Base-by-base conservation (phyloP, 2,888 invertebrate species). In the Drosophila affinis region DNA sequence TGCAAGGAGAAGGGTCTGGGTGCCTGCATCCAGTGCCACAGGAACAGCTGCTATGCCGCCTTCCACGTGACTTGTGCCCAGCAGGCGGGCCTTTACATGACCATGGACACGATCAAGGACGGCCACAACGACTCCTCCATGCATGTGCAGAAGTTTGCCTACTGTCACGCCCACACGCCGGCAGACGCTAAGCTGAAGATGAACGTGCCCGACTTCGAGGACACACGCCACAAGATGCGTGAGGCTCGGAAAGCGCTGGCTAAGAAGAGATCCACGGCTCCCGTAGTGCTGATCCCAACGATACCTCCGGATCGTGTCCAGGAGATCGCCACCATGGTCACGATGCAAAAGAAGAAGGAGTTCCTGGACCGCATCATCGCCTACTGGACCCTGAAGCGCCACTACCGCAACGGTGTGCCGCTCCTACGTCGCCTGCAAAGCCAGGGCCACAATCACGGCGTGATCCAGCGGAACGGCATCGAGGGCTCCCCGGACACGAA, bases 1-100 rank as follows among this genome's bases (percentile, higher is more conserved):
- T 99, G 99, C 93, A 98, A 98, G 89, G 97, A 97, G 89, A 94
- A 96, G 68, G 96, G 96, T 34, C 96, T 96, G 0, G 99, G 99
- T 5, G 99, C 99, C 0, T 99, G 99, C 90, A 99, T 99, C 75
- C 99, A 99, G 92, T 99, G 99, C 91, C 98, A 99, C 92, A 97
- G 98, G 89, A 96, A 95, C 83, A 98, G 97, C 92, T 99, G 99
- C 91, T 99, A 98, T 91, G 97, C 98, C 9, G 99, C 99, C 0
- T 99, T 99, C 93, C 99, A 99, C 92, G 99, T 99, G 3, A 99
- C 99, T 0, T 99, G 99, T 92, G 99, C 99, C 0, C 98, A 99
- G 91, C 98, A 97, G 90, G 98, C 98, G 27, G 94, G 95, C 0
- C 93, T 99, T 1, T 97, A 97, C 90, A 98, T 98, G 98, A 97